These are phyloP conservation scores for Sturnira hondurensis DNA, from an alignment of 2,113 vertebrate species.

Conservation along the genomic window DNA sequence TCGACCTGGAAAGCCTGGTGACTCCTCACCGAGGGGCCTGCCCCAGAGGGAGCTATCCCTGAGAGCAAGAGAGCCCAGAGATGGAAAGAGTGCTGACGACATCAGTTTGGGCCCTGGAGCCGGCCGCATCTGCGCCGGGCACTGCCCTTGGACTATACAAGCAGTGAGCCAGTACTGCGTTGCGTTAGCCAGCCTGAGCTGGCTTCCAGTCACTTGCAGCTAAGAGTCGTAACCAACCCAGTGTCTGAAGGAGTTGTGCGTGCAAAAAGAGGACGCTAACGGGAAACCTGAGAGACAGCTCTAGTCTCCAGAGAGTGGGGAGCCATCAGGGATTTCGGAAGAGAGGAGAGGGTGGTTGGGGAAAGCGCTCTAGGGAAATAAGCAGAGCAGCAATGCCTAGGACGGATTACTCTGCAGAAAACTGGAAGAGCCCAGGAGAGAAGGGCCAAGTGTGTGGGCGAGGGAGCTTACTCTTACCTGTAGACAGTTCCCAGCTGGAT, in stretches of 20 bases:
- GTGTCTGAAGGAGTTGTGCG: not conserved
- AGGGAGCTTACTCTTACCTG: slow-evolving; percentile 78
- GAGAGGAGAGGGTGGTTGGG: not conserved
- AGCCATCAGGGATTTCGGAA: not conserved
- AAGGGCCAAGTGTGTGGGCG: not conserved
- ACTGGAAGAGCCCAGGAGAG: not conserved
- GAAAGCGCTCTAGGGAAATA: not conserved
- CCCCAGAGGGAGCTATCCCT: not conserved
- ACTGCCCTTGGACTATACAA: not conserved
- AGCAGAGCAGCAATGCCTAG: not conserved
- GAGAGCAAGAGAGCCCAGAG: not conserved
- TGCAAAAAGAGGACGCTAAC: not conserved
- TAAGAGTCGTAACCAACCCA: not conserved
- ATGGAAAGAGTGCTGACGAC: not conserved
- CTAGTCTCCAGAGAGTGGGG: not conserved
- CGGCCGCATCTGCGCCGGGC: not conserved
- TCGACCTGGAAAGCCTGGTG: not conserved
- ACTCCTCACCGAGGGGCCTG: accelerated
- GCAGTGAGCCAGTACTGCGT: not conserved
- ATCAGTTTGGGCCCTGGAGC: not conserved
- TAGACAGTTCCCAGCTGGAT: slow-evolving; percentile 91
- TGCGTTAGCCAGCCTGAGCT: not conserved
- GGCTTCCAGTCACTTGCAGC: not conserved
- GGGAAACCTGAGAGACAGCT: not conserved
- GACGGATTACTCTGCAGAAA: not conserved